Conservation (phyloP, 2,797 vertebrate genomes). For the Pangasius krempfi region DNA sequence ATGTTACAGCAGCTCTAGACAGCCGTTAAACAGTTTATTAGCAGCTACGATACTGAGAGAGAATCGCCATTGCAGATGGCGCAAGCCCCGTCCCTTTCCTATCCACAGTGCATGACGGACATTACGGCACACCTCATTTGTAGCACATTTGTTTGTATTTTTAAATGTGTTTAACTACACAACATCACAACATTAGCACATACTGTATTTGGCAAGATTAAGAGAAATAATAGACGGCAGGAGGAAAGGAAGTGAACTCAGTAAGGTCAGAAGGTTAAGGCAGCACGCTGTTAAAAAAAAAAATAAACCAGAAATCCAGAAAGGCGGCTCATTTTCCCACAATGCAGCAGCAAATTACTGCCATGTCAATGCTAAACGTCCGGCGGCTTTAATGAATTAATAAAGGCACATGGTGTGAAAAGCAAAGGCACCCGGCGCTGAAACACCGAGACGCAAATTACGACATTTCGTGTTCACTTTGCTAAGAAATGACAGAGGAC, state of each 20-base stretch:
- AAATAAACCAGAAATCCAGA: not conserved
- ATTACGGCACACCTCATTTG: not conserved
- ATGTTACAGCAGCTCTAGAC: not conserved
- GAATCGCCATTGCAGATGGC: not conserved
- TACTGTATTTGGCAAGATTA: not conserved
- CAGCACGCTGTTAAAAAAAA: not conserved
- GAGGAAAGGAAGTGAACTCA: not conserved
- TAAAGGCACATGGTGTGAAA: not conserved
- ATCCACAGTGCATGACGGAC: not conserved
- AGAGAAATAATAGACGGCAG: not conserved
- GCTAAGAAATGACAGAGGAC: conserved; percentile 36
- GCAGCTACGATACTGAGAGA: not conserved
- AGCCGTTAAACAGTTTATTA: not conserved
- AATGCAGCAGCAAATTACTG: conserved; percentile 27
- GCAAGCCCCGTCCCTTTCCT: not conserved
- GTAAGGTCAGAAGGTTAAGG: not conserved
- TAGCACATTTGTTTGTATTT: not conserved
- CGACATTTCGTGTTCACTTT: conserved; percentile 28
- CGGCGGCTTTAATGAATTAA: conserved; percentile 8
- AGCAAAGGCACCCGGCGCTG: not conserved
- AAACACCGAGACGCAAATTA: conserved; percentile 28
- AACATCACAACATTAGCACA: no score
- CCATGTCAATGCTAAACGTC: conserved; percentile 5
- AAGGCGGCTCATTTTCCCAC: conserved; percentile 22
- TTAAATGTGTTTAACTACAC: not conserved